Evolutionary conservation across 2,888 invertebrate genomes (phyloP).

Genomic region (Drosophila setosimentum): DNA sequence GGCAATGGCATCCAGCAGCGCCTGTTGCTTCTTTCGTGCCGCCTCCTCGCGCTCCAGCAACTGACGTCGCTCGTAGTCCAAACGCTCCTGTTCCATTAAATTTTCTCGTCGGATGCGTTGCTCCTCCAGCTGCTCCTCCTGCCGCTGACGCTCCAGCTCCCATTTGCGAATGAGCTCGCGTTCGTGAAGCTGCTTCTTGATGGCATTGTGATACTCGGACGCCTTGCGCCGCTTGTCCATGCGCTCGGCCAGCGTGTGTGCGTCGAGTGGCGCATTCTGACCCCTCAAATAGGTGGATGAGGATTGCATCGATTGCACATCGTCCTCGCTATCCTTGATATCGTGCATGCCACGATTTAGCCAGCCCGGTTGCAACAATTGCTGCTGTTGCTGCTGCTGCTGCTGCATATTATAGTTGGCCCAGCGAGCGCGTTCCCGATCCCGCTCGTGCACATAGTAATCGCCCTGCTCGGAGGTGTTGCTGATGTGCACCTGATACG

Average conservation of each 20-base stretch:
- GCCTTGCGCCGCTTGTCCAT: slow-evolving; percentile 93
- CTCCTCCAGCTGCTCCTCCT: slow-evolving; percentile 93
- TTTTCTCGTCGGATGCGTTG: slow-evolving; percentile 90
- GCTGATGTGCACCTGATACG: slow-evolving; percentile 82
- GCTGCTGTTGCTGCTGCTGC: slow-evolving; percentile 51
- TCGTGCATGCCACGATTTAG: slow-evolving; percentile 86
- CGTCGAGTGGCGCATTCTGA: slow-evolving; percentile 94
- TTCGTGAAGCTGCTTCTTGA: slow-evolving; percentile 93
- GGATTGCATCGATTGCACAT: slow-evolving; percentile 83
- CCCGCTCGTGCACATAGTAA: slow-evolving; percentile 86
- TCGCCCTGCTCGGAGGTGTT: slow-evolving; percentile 74
- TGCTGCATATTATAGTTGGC: slow-evolving; percentile 87
- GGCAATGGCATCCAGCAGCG: slow-evolving; percentile 91
- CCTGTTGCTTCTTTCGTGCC: slow-evolving; percentile 90
- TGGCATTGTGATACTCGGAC: slow-evolving; percentile 93
- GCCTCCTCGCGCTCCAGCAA: slow-evolving; percentile 89
- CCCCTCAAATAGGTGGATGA: slow-evolving; percentile 93
- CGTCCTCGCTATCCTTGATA: slow-evolving; percentile 86
- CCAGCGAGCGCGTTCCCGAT: slow-evolving; percentile 90
- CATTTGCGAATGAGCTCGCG: slow-evolving; percentile 90
- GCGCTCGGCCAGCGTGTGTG: slow-evolving; percentile 91
- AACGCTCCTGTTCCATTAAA: slow-evolving; percentile 88
- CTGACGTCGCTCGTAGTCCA: slow-evolving; percentile 90
- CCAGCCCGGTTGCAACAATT: slow-evolving; percentile 85
- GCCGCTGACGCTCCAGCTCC: slow-evolving; percentile 90